These are phyloP conservation scores for Hybognathus amarus DNA, from an alignment of 2,797 vertebrate species.

Conservation along the genomic window DNA sequence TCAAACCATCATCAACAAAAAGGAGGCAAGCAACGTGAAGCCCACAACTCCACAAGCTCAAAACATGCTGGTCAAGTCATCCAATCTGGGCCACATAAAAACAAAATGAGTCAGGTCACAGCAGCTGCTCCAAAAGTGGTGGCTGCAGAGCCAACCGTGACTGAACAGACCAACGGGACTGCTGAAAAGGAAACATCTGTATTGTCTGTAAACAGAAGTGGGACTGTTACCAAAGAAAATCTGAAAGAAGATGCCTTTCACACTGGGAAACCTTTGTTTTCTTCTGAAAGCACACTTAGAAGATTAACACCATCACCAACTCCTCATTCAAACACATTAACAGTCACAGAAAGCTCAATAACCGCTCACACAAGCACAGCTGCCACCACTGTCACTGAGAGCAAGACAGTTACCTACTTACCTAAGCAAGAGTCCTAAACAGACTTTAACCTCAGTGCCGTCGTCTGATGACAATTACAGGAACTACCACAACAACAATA, in stretches of 20 bases:
- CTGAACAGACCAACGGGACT: background rate
- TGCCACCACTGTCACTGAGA: slow-evolving; percentile 7
- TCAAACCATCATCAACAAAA: slow-evolving; percentile 35
- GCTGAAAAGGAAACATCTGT: slow-evolving; percentile 24
- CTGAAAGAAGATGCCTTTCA: slow-evolving; percentile 4
- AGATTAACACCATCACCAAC: slow-evolving; percentile 35
- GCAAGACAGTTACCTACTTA: slow-evolving; percentile 2
- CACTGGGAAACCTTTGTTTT: background rate
- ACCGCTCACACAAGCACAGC: slow-evolving; percentile 22
- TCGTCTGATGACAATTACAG: slow-evolving; percentile 37
- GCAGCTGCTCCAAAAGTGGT: slow-evolving; percentile 4
- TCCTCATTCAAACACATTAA: slow-evolving; percentile 37
- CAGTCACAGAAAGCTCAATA: slow-evolving; percentile 11
- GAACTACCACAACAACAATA: slow-evolving; percentile 43
- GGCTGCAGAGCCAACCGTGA: slow-evolving; percentile 11
- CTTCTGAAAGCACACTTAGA: background rate
- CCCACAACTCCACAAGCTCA: slow-evolving; percentile 29
- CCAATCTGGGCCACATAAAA: slow-evolving; percentile 22
- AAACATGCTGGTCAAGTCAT: slow-evolving; percentile 34
- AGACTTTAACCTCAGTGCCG: slow-evolving; percentile 20
- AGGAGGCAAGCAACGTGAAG: background rate
- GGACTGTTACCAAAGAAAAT: slow-evolving; percentile 25
- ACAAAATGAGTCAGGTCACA: slow-evolving; percentile 31
- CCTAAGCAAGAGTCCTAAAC: slow-evolving; percentile 24
- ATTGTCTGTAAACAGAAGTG: slow-evolving; percentile 12